phyloP scores from a whole-genome alignment of 23 tunicate species.

The Clavelina lepadiformis region DNA sequence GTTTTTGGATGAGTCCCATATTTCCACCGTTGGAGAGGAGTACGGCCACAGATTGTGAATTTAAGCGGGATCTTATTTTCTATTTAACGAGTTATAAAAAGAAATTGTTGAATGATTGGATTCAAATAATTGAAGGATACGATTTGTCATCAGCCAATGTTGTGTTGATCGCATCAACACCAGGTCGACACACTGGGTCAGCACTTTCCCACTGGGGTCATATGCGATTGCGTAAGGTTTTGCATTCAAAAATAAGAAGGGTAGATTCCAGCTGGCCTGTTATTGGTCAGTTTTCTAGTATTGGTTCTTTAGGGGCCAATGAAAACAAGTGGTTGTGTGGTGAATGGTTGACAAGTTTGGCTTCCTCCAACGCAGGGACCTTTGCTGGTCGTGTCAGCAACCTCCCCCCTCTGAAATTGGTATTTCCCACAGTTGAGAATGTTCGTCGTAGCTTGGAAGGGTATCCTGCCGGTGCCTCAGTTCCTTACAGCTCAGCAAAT shows the following conservation, averaged over 20 bases:
- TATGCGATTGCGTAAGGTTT: conserved; percentile 42
- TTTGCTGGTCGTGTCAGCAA: neutral
- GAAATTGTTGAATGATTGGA: conserved; percentile 38
- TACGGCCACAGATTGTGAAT: conserved; percentile 4
- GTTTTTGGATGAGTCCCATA: conserved; percentile 83
- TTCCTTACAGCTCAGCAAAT: conserved; percentile 60
- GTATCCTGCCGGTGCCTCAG: conserved; percentile 85
- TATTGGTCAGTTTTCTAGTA: conserved; percentile 93
- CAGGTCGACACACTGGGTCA: conserved; percentile 65
- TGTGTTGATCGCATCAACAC: conserved; percentile 63
- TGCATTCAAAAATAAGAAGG: conserved; percentile 13
- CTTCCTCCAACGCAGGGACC: conserved; percentile 25
- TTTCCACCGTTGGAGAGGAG: neutral
- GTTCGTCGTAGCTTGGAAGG: conserved; percentile 89
- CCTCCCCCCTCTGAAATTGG: conserved; percentile 46
- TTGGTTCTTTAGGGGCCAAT: conserved; percentile 71
- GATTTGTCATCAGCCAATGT: conserved; percentile 61
- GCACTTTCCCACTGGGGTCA: conserved; percentile 69
- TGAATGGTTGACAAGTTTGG: conserved; percentile 70
- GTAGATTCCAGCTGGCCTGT: conserved; percentile 74
- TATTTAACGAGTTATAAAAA: conserved; percentile 57
- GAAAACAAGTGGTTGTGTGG: conserved; percentile 79
- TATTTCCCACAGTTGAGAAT: conserved; percentile 83
- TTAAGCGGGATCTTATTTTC: conserved; percentile 45
- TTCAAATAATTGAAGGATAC: conserved; percentile 39